Evolutionary conservation across 2,797 vertebrate genomes (phyloP).

Genomic region (Naso thynnoides): DNA sequence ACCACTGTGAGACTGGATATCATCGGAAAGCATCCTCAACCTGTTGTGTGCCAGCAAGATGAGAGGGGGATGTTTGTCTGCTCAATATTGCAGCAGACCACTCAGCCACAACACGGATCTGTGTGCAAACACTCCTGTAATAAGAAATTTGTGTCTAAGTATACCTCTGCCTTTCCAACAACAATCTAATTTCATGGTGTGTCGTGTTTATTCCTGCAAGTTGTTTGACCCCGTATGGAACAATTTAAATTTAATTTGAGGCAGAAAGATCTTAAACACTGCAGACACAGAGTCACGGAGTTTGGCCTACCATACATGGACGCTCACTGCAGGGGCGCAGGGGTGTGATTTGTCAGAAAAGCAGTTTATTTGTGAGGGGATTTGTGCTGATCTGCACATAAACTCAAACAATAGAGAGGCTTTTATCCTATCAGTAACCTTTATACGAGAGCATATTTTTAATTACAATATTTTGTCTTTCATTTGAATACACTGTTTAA

Average conservation of each 20-base stretch:
- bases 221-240: conserved; percentile 83
- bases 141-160: conserved; percentile 82
- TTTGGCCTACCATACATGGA: conserved; percentile 70
- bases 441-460: conserved; percentile 60
- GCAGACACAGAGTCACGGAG: conserved; percentile 60
- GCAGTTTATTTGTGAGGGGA: conserved; percentile 77
- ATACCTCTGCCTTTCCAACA: conserved; percentile 73
- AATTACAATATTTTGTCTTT: conserved; percentile 60
- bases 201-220: conserved; percentile 83
- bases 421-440: conserved; percentile 57
- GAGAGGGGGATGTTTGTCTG: conserved; percentile 56
- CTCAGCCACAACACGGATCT: conserved; percentile 66
- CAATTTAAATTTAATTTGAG: conserved; percentile 84
- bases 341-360: conserved; percentile 77
- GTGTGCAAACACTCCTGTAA: conserved; percentile 75
- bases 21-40: conserved; percentile 50
- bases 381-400: conserved; percentile 72
- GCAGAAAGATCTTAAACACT: conserved; percentile 74
- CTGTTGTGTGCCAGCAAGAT: conserved; percentile 56
- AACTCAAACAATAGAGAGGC: conserved; percentile 58
- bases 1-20: conserved; percentile 31
- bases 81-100: conserved; percentile 69
- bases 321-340: conserved; percentile 57
- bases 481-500: conserved; percentile 37
- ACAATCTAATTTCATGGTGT: conserved; percentile 87